Conservation (phyloP, 1,140 invertebrate genomes). For the Pemphigus obesinymphae region DNA sequence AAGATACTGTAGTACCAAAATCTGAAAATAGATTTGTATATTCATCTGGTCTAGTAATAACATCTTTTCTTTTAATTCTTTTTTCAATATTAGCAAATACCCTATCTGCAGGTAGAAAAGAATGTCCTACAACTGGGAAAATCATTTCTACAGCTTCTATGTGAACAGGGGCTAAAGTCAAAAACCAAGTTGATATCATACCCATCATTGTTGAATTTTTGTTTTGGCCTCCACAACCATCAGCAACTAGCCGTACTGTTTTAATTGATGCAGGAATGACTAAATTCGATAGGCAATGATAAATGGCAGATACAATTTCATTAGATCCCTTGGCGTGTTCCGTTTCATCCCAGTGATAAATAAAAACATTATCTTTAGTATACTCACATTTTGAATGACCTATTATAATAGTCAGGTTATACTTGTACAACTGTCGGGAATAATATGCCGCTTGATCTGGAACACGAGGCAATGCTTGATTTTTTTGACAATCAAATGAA, state of each 20-base stretch:
- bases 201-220: conserved; percentile 49
- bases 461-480: conserved; percentile 47
- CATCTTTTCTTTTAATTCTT: conserved; percentile 45
- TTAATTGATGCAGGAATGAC: conserved; percentile 42
- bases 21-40: conserved; percentile 42
- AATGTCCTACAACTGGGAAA: conserved; percentile 47
- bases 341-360: neutral
- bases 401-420: conserved; percentile 49
- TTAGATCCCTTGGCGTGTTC: conserved; percentile 47
- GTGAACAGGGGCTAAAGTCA: conserved; percentile 43
- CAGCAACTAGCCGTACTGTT: conserved; percentile 45
- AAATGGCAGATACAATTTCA: conserved; percentile 48
- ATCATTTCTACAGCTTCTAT: conserved; percentile 45
- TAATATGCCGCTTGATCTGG: conserved; percentile 49
- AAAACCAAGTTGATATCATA: conserved; percentile 46
- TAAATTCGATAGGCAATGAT: conserved; percentile 46
- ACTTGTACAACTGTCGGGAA: conserved; percentile 49
- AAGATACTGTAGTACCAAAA: conserved; percentile 35
- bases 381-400: conserved; percentile 46
- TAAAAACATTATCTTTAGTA: conserved; percentile 17
- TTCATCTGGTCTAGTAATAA: conserved; percentile 41
- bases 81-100: conserved; percentile 49
- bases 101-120: conserved; percentile 48
- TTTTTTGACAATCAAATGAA: conserved; percentile 52
- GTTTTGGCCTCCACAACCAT: conserved; percentile 48